Percentiles rank a stretch among this genome's conserved stretches.
These are phyloP conservation scores for Pteromalus puparum DNA, from an alignment of 1,140 invertebrate genomes.

Conservation along the genomic window DNA sequence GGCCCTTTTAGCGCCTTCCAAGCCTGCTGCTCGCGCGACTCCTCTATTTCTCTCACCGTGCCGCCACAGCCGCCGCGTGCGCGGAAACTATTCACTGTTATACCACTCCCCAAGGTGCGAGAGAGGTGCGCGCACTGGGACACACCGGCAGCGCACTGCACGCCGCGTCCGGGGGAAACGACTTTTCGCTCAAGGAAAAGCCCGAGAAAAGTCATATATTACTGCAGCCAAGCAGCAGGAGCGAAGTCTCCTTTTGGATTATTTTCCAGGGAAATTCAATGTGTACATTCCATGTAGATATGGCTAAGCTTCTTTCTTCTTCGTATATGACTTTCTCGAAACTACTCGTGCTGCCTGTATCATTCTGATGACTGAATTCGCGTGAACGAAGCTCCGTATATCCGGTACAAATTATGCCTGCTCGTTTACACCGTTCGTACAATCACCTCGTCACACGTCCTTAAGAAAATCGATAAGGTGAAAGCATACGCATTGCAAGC, in stretches of 20 bases:
- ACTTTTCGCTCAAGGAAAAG: conserved; percentile 30
- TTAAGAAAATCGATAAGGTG: neutral
- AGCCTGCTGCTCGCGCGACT: conserved; percentile 26
- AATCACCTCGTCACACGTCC: neutral
- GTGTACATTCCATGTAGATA: neutral
- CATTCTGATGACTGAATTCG: too few relatives aligned
- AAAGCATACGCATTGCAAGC: neutral
- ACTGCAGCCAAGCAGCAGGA: neutral
- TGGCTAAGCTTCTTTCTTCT: too few relatives aligned
- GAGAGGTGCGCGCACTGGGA: neutral
- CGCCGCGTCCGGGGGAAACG: conserved; percentile 4
- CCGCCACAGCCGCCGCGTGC: neutral
- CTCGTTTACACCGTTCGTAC: too few relatives aligned
- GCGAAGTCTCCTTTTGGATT: neutral
- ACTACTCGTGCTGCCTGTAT: too few relatives aligned
- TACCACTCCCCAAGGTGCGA: conserved; percentile 38
- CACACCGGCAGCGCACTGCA: neutral
- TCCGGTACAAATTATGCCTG: too few relatives aligned
- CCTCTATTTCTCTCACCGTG: conserved; percentile 17
- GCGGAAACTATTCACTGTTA: conserved; percentile 45
- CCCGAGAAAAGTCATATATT: neutral
- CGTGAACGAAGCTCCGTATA: too few relatives aligned
- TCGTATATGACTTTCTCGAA: too few relatives aligned
- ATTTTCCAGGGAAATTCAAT: conserved; percentile 5
- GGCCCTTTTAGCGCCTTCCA: conserved; percentile 48